Percentiles rank a stretch among this genome's conserved stretches.
Conservation (phyloP, 2,113 vertebrate genomes). For the Cervus canadensis region DNA sequence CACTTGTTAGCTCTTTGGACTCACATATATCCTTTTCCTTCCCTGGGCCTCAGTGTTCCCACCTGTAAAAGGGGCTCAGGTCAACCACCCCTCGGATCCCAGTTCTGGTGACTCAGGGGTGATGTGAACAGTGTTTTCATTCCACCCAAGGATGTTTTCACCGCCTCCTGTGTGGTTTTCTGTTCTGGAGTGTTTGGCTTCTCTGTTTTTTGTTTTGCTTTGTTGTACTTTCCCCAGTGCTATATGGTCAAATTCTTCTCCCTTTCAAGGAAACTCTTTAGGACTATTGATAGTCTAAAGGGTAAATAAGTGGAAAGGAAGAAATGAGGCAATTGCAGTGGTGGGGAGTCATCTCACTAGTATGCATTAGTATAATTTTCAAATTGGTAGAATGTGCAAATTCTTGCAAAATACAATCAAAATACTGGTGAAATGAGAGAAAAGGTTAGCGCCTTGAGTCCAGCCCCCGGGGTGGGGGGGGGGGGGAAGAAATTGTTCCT, state of each 20-base stretch:
- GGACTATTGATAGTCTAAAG: constrained; percentile 35
- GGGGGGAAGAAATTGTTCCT: neutral
- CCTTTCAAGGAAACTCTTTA: neutral
- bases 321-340: neutral
- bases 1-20: neutral
- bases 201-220: neutral
- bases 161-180: neutral
- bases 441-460: neutral
- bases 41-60: neutral
- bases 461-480: too few species aligned
- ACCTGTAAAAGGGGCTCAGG: neutral
- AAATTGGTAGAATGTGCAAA: neutral
- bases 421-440: neutral
- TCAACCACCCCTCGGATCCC: neutral
- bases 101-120: neutral
- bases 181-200: neutral
- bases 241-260: neutral
- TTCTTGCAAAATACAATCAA: constrained; percentile 32
- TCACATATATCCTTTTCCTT: neutral
- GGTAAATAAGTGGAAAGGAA: constrained; percentile 41
- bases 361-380: constrained; percentile 44
- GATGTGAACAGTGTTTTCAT: neutral
- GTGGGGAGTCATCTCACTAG: constrained; percentile 29
- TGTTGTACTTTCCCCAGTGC: neutral
- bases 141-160: neutral